Conservation (phyloP, 2,888 invertebrate genomes). For the Siphlonurus alternatus region DNA sequence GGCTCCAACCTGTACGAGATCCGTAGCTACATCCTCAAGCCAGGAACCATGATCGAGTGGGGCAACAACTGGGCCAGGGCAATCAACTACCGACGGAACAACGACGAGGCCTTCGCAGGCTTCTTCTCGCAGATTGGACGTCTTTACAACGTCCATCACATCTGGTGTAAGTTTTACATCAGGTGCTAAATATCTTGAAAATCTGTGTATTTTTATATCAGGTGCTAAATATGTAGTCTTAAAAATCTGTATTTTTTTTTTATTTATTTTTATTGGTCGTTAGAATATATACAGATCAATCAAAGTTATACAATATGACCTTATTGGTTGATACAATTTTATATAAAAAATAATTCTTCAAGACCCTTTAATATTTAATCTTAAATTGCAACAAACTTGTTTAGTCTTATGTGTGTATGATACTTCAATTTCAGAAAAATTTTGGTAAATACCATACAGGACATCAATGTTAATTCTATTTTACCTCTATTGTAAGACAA, state of each 20-base stretch:
- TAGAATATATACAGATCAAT: too few relatives aligned
- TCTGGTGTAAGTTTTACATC: constrained; percentile 94
- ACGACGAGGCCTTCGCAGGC: constrained; percentile 92
- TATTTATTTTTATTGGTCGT: constrained; percentile 3
- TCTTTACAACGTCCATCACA: constrained; percentile 94
- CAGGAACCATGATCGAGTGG: constrained; percentile 99
- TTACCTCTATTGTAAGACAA: neutral
- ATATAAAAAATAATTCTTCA: too few relatives aligned
- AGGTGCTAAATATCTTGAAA: constrained; percentile 7
- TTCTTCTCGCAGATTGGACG: constrained; percentile 96
- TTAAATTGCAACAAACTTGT: too few relatives aligned
- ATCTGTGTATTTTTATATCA: constrained; percentile 7
- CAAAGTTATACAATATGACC: too few relatives aligned
- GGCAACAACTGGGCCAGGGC: constrained; percentile 98
- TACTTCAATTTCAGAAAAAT: too few relatives aligned
- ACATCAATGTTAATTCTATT: too few relatives aligned
- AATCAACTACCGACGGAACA: constrained; percentile 72
- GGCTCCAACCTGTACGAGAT: constrained; percentile 86
- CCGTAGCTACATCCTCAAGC: constrained; percentile 79
- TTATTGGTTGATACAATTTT: too few relatives aligned
- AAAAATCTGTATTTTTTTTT: too few relatives aligned
- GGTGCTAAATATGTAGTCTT: neutral
- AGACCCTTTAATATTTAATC: too few relatives aligned
- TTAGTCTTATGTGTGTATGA: too few relatives aligned
- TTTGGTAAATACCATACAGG: too few relatives aligned